Base-by-base conservation (phyloP, 2,888 invertebrate species). In the Drosophila mimetica region DNA sequence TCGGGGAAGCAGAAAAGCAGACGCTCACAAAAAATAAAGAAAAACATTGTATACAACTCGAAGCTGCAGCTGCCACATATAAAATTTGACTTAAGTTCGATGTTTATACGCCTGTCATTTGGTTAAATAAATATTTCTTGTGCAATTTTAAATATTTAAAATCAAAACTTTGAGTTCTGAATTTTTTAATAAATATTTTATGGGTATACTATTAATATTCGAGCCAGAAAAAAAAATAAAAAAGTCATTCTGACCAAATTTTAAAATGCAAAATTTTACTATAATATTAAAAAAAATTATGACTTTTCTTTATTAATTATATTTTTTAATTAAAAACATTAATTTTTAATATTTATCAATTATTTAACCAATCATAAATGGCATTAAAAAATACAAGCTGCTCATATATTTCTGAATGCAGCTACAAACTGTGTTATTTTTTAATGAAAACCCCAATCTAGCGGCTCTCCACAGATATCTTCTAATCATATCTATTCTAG, bases 1-100 rank as follows among this genome's bases (percentile, higher is more conserved):
- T 30, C 11, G 16, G 18, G 42, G 22, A 44, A 16, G n/a, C 16
- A 9, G 16, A 20, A 34, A 34, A 16, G 25, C 16, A 61, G 37
- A 60, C 36, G 41, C 44, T 59, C 28, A 36, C 42, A 60, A 11
- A 28, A 44, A 42, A 11, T 22, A 25, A 25, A 18, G 13, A 25
- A 36, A 46, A 5, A 16, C 20, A 25, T n/a, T 9, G 36, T 28
- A 57, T 20, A 51, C 52, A 57, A 25, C 25, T 34, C 34, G 16
- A 18, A 48, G 6, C 11, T 20, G 37, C 53, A 57, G 53, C 53
- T 52, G 57, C 28, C 53, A 25, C 14, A 25, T 3, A 14, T 11
- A n/a, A 9, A 51, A 28, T 18, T 28, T 18, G 28, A 30, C 9
- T 30, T 30, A 6, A 14, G 4, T 11, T 18, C 9, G 18, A 18